phyloP scores from a whole-genome alignment of 2,113 vertebrate species.

The Sinocyclocheilus rhinocerous region DNA sequence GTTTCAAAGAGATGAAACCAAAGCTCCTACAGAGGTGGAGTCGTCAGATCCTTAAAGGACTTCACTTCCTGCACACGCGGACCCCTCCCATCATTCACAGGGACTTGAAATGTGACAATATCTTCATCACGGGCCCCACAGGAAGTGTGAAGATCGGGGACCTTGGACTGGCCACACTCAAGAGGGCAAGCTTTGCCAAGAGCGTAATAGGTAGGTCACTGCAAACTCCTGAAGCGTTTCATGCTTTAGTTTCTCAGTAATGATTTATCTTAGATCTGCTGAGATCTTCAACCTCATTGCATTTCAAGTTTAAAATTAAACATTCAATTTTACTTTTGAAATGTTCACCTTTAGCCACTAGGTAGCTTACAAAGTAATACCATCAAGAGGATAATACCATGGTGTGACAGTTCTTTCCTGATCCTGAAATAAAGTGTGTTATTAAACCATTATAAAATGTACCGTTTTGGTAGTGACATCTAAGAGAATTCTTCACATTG shows the following conservation, averaged over 20 bases:
- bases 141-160: constrained; percentile 97
- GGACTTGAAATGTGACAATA: constrained; percentile 98
- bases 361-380: no score
- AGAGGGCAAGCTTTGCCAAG: constrained; percentile 97
- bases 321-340: not conserved
- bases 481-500: no score
- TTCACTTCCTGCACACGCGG: constrained; percentile 95
- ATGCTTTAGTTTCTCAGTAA: no score
- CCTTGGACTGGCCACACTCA: constrained; percentile 93
- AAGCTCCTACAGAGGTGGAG: constrained; percentile 98
- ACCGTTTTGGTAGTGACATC: no score
- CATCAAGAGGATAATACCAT: no score
- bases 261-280: no score
- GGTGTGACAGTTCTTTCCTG: no score
- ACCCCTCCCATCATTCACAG: constrained; percentile 96
- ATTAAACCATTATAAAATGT: no score
- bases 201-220: constrained; percentile 88
- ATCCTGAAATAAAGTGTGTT: no score
- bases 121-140: constrained; percentile 96
- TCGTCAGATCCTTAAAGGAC: constrained; percentile 92
- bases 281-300: not conserved
- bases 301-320: not conserved
- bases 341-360: no score
- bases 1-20: constrained; percentile 97
- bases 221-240: no score